Percentiles rank a stretch among this genome's conserved stretches.
Evolutionary conservation across 2,797 vertebrate genomes (phyloP).

Genomic region (Sarcophilus harrisii): DNA sequence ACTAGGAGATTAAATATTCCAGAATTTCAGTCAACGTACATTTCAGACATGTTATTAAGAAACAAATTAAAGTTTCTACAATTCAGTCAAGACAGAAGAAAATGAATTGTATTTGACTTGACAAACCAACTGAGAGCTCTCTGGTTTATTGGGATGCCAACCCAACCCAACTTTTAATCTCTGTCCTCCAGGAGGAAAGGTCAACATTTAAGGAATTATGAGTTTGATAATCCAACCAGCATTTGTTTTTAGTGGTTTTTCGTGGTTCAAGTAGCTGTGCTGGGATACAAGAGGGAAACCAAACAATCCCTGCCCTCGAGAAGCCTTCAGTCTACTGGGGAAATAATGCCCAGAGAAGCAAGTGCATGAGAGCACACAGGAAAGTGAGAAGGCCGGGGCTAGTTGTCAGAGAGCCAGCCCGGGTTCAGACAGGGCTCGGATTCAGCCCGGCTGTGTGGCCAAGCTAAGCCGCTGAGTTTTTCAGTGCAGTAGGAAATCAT

Average conservation of each 20-base stretch:
- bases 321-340: background rate
- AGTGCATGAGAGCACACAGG: background rate
- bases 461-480: background rate
- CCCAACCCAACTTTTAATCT: background rate
- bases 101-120: background rate
- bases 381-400: background rate
- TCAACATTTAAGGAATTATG: too few species aligned
- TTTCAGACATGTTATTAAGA: slow-evolving; percentile 25
- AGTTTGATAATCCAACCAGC: fast-evolving
- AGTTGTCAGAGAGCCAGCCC: background rate
- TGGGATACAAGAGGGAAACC: too few species aligned
- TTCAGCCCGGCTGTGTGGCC: background rate
- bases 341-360: background rate
- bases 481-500: background rate
- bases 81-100: background rate
- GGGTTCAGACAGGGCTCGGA: background rate
- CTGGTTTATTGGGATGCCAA: background rate
- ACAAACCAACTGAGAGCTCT: background rate
- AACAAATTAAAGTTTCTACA: background rate
- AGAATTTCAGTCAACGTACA: too few species aligned
- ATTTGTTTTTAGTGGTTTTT: background rate
- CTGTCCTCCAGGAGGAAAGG: background rate
- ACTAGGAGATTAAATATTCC: background rate
- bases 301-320: background rate
- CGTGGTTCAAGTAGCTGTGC: background rate